Percentiles rank a stretch among this genome's conserved stretches.
These are phyloP conservation scores for Corythornis vintsioides DNA, from an alignment of 2,113 vertebrate genomes.

Conservation along the genomic window DNA sequence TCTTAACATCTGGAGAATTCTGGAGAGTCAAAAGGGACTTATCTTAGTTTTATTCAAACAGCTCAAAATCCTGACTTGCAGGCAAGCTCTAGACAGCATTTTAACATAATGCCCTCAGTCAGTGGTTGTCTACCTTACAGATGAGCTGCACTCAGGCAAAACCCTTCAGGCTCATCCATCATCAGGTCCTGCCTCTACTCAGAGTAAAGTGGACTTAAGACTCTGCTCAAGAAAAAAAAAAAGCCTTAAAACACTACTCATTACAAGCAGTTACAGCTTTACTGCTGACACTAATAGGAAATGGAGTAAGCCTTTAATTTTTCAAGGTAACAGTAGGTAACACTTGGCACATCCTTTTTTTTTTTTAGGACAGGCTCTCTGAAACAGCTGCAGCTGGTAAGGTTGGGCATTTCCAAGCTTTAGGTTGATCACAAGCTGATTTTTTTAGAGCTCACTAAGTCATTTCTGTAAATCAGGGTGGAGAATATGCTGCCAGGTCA, in stretches of 20 bases:
- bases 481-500: neutral
- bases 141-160: neutral
- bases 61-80: neutral
- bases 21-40: neutral
- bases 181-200: neutral
- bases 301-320: neutral
- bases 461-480: neutral
- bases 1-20: neutral
- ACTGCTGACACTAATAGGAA: neutral
- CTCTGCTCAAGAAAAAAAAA: neutral
- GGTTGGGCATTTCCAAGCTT: neutral
- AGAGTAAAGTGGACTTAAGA: neutral
- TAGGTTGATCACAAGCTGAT: neutral
- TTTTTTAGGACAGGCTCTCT: neutral
- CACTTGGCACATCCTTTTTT: accelerated
- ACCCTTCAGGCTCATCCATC: neutral
- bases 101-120: neutral
- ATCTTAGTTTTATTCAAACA: neutral
- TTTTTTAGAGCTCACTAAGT: neutral
- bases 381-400: neutral
- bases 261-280: neutral
- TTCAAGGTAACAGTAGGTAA: neutral
- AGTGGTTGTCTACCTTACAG: neutral
- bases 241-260: neutral
- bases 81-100: neutral